A percentile compares a stretch with the other conserved stretches of the same genome.
These are phyloP conservation scores for Alectoris magna DNA, from an alignment of 2,797 vertebrate genomes.

Conservation along the genomic window DNA sequence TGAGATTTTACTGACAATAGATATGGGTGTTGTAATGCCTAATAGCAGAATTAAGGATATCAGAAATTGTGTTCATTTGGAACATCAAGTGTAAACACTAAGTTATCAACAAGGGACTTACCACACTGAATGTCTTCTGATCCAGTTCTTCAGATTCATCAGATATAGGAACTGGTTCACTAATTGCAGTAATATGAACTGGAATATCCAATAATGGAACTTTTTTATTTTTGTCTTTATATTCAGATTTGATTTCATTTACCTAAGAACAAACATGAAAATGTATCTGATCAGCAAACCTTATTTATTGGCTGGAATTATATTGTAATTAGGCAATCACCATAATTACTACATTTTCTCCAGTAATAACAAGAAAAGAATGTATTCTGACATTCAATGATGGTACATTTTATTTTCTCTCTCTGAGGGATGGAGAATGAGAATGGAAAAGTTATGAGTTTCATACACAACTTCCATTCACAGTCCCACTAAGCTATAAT, in stretches of 20 bases:
- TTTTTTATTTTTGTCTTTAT: slow-evolving; percentile 89
- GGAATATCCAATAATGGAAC: slow-evolving; percentile 79
- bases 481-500: not conserved
- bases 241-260: slow-evolving; percentile 87
- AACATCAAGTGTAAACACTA: not conserved
- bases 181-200: slow-evolving; percentile 88
- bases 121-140: slow-evolving; percentile 97
- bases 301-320: not conserved
- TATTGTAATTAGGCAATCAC: not conserved
- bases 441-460: not conserved
- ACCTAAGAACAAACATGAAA: slow-evolving; percentile 68
- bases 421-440: not conserved
- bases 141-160: slow-evolving; percentile 97
- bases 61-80: not conserved
- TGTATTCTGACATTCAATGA: not conserved
- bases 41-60: slow-evolving; percentile 10
- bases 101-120: slow-evolving; percentile 73
- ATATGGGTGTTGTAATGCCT: not conserved
- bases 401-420: not conserved
- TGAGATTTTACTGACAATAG: not conserved
- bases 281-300: not conserved
- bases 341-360: not conserved
- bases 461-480: slow-evolving; percentile 1
- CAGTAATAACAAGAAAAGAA: not conserved
- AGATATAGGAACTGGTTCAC: slow-evolving; percentile 86